Base-by-base conservation (phyloP, 2,888 invertebrate species). In the Coecobrya sp. region DNA sequence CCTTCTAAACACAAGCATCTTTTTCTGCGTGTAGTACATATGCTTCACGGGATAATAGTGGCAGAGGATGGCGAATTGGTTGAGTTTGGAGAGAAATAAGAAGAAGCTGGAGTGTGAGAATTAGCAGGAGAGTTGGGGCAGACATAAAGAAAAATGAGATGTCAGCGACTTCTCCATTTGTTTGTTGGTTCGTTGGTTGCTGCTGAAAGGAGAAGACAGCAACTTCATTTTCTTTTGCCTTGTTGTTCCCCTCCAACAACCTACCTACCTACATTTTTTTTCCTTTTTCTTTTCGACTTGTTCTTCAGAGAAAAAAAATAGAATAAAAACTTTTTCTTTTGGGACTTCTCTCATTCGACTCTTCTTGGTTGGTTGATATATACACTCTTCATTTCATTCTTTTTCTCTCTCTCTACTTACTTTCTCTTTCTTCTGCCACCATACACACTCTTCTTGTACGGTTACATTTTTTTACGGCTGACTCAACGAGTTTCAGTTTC, bases 61-160 rank as follows among this genome's bases (percentile, higher is more conserved):
- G 7, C 36, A 36, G 2, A 19, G 25, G 62, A 55, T 19, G 55
- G 19, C 22, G 62, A 25, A 62, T 49, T 49, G 49, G 49, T 49
- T 10, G 13, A 49, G 49, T 49, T 49, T 42, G 76, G 42, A 62
- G 22, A 62, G n/a, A 19, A 62, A 25, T n/a, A 62, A 62, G 30
- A 62, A 62, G 30, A 42, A 30, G 49, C 11, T 16, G 25, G 79
- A 65, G 87, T 79, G 87, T 79, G 87, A 88, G 87, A 88, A 88
- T 88, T 88, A 88, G 87, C 87, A 70, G 86, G 86, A 86, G 86
- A 86, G 68, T 86, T 70, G 86, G 86, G 70, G 49, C 55, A 87
- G 76, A 87, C 68, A 86, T 42, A 89, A 89, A 89, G 89, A 89
- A 89, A 89, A 89, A 89, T 89, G 89, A 89, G 89, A 82, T 89